Evolutionary conservation across 2,113 vertebrate genomes (phyloP).

Genomic region (Gobiocypris rarus): DNA sequence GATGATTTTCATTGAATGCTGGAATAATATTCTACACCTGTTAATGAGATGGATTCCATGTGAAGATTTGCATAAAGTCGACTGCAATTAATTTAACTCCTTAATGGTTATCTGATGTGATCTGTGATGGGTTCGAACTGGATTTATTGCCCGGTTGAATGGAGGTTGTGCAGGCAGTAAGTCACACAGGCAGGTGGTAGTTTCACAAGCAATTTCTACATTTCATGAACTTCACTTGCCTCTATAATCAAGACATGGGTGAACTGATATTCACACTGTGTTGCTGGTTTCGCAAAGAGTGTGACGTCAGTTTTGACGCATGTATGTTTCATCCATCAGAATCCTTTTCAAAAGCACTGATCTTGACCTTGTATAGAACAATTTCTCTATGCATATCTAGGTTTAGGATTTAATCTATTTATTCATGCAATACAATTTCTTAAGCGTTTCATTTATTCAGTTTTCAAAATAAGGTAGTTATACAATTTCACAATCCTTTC

Average conservation of each 20-base stretch:
- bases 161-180: conserved; percentile 15
- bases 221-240: conserved; percentile 5
- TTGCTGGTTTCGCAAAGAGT: neutral
- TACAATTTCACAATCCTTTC: too few species aligned
- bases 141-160: conserved; percentile 16
- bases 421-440: neutral
- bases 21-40: conserved; percentile 5
- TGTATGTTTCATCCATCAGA: neutral
- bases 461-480: too few species aligned
- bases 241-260: conserved; percentile 13
- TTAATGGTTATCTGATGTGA: conserved; percentile 8
- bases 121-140: neutral
- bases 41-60: neutral
- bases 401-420: neutral
- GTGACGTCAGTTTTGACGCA: neutral
- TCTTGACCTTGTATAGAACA: neutral
- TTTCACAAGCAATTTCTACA: conserved; percentile 31
- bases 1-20: neutral
- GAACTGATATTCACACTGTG: conserved; percentile 22
- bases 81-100: neutral
- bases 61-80: conserved; percentile 15
- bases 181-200: conserved; percentile 18
- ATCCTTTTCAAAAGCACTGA: neutral
- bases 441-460: too few species aligned
- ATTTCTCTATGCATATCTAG: neutral